Conservation (phyloP, 1,140 invertebrate genomes). For the Palaemon carinicauda region DNA sequence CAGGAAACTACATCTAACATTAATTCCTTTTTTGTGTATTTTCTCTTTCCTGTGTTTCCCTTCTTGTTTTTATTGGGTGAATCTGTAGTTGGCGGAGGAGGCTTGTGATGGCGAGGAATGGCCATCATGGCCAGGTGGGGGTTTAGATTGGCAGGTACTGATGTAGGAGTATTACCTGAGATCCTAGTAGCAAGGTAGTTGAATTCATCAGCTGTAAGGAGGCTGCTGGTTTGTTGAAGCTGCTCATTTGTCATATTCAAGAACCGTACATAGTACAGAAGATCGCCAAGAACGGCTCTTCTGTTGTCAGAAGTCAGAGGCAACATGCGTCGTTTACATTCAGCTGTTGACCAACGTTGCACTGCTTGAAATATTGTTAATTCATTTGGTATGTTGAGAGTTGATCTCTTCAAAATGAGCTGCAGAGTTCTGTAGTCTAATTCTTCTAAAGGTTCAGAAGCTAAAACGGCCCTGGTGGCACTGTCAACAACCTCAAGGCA, state of each 20-base stretch:
- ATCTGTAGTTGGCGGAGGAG: background rate
- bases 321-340: constrained; percentile 72
- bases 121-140: constrained; percentile 12
- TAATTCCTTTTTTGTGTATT: constrained; percentile 46
- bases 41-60: constrained; percentile 36
- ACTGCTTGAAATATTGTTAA: constrained; percentile 70
- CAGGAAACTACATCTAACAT: constrained; percentile 41
- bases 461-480: constrained; percentile 70
- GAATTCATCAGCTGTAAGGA: constrained; percentile 25
- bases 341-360: constrained; percentile 74
- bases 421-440: constrained; percentile 70
- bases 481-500: constrained; percentile 73
- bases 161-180: background rate
- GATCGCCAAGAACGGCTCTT: constrained; percentile 68
- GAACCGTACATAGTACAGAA: constrained; percentile 33
- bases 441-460: constrained; percentile 74
- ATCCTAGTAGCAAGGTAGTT: constrained; percentile 20
- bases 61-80: constrained; percentile 1
- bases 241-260: constrained; percentile 24
- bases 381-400: constrained; percentile 69
- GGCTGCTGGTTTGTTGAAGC: background rate
- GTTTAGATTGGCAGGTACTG: background rate
- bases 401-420: constrained; percentile 72
- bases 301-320: constrained; percentile 72
- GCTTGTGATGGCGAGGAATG: background rate